Conservation (phyloP, 2,888 invertebrate genomes). For the Megalurothrips usitatus region DNA sequence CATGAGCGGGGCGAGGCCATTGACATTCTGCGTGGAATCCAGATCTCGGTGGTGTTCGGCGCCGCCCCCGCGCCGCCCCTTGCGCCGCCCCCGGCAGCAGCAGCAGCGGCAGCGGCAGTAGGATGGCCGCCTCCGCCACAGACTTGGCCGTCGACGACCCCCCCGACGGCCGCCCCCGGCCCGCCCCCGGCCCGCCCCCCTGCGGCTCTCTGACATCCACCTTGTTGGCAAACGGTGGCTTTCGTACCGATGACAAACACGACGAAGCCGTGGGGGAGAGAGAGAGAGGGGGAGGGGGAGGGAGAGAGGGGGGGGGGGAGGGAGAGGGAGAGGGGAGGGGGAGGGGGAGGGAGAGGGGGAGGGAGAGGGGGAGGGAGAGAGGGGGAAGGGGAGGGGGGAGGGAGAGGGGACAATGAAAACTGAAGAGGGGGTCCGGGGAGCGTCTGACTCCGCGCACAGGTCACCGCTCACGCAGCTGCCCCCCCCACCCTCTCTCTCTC, state of each 20-base stretch:
- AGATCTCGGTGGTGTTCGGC: background rate
- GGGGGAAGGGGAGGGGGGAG: background rate
- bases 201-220: background rate
- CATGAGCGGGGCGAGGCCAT: background rate
- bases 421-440: background rate
- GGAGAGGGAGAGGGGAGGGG: too few species aligned
- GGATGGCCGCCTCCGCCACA: too few species aligned
- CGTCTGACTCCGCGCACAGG: background rate
- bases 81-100: background rate
- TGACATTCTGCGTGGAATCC: background rate
- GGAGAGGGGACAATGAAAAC: background rate
- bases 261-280: background rate
- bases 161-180: background rate
- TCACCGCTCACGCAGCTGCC: conserved; percentile 3
- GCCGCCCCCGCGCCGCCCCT: background rate
- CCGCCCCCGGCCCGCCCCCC: background rate
- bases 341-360: background rate
- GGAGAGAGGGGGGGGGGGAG: background rate
- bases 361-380: background rate
- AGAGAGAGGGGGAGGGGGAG: background rate
- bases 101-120: too few species aligned
- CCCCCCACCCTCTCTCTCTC: background rate
- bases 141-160: too few species aligned
- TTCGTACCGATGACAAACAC: background rate
- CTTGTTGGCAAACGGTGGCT: too few species aligned